Base-by-base conservation (phyloP, 2,888 invertebrate species). In the Cerastis rubricosa region DNA sequence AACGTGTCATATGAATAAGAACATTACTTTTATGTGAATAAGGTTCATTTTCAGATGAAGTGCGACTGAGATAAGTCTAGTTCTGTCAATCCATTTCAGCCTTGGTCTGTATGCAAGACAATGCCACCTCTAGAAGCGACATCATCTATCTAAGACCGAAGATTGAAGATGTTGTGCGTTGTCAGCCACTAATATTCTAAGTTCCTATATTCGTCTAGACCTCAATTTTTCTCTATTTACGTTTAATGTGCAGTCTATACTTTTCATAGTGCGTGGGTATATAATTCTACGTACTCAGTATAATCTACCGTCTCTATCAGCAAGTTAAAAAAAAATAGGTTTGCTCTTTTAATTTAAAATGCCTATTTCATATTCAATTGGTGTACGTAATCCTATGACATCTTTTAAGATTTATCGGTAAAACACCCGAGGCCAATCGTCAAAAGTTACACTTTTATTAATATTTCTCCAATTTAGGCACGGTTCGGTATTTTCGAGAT, bases 301-400 rank as follows among this genome's bases (percentile, higher is more conserved):
- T 11, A 51, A 74, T 61, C 22, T 49, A 74, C 43, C 4, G 14
- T 17, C 19, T 59, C 29, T 59, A 45, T 25, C 22, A 35, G 25
- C 12, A 63, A 22, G 35, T 35, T 40, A 35, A 19, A n/a, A 74
- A 35, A 19, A n/a, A 74, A 29, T 43, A 63, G 6, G 17, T 14
- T 9, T 51, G 29, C 75, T 19, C 5, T n/a, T 35, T 7, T 75
- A 54, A 76, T 11, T 11, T n/a, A 17, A 61, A 61, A 69, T 69
- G 4, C 7, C 12, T 43, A 9, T 57, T 5, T 65, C 47, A 9
- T 29, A 76, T 57, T 40, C 11, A 51, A 45, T 45, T 17, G 45
- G 25, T 57, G n/a, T 47, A 57, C 47, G 22, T 40, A 66, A 66
- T 59, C 2, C 69, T 68, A 14, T 9, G 25, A 45, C 17, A 45